Conservation (phyloP, 2,797 vertebrate species). For the Sitta carolinensis region DNA sequence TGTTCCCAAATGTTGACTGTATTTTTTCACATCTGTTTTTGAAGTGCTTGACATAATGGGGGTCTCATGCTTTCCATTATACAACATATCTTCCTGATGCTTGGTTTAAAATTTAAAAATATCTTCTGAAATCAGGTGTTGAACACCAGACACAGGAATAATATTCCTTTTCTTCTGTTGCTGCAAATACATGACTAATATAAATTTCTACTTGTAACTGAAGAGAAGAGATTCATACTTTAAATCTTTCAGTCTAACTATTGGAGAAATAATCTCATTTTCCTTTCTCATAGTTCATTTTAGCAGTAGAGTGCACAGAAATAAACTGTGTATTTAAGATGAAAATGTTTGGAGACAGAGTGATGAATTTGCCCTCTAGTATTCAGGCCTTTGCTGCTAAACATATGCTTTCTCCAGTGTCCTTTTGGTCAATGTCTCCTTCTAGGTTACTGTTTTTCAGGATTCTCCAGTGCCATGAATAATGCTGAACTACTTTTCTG, state of each 20-base stretch:
- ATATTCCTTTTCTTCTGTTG: neutral
- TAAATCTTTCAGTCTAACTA: neutral
- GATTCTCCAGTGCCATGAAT: neutral
- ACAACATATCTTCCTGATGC: neutral
- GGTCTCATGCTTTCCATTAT: neutral
- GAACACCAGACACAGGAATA: neutral
- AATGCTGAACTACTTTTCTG: neutral
- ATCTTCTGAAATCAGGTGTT: neutral
- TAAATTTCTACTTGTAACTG: neutral
- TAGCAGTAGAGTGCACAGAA: neutral
- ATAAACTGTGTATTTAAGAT: neutral
- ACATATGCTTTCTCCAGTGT: neutral
- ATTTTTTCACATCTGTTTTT: neutral
- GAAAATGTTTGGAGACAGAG: neutral
- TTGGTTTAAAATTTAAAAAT: neutral
- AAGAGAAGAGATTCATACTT: neutral
- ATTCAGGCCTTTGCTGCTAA: neutral
- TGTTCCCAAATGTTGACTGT: neutral
- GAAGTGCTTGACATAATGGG: neutral
- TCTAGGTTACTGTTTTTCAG: neutral
- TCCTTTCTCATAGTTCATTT: neutral
- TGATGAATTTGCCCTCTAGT: neutral
- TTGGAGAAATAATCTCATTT: neutral
- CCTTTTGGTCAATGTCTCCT: neutral
- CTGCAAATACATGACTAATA: neutral